Conservation (phyloP, 2,888 invertebrate genomes). For the Harpagoxenus sublaevis region DNA sequence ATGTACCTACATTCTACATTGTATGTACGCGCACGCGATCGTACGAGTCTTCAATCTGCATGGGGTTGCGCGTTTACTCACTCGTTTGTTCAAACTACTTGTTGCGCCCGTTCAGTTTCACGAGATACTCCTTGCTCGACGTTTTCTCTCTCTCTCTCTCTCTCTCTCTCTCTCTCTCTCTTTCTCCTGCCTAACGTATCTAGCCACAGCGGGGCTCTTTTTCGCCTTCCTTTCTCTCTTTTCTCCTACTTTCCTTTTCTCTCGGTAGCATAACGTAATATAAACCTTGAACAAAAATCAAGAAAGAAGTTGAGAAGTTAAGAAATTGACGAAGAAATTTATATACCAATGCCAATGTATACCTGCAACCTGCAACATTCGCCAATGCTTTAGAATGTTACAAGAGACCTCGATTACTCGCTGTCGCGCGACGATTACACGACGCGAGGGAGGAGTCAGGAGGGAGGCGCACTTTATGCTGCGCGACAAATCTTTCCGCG, state of each 20-base stretch:
- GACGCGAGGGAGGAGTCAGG: not conserved
- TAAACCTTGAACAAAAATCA: not conserved
- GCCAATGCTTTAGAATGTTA: slow-evolving; percentile 1
- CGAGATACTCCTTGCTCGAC: slow-evolving; percentile 57
- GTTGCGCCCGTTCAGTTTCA: slow-evolving; percentile 71
- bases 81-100: slow-evolving; percentile 72
- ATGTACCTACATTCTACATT: not conserved
- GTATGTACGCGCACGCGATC: not conserved
- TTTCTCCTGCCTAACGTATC: not conserved
- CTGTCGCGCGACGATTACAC: not conserved
- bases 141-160: not conserved
- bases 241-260: too few species aligned
- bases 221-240: not conserved
- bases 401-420: not conserved
- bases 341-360: not conserved
- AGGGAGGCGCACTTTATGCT: slow-evolving; percentile 5
- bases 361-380: not conserved
- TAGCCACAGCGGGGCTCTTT: not conserved
- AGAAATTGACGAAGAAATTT: not conserved
- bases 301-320: not conserved
- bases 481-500: slow-evolving; percentile 46
- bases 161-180: not conserved
- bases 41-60: not conserved
- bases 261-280: not conserved
- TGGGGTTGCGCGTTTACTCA: not conserved